Conservation (phyloP, 2,888 invertebrate genomes). For the Cylindroiulus punctatus region DNA sequence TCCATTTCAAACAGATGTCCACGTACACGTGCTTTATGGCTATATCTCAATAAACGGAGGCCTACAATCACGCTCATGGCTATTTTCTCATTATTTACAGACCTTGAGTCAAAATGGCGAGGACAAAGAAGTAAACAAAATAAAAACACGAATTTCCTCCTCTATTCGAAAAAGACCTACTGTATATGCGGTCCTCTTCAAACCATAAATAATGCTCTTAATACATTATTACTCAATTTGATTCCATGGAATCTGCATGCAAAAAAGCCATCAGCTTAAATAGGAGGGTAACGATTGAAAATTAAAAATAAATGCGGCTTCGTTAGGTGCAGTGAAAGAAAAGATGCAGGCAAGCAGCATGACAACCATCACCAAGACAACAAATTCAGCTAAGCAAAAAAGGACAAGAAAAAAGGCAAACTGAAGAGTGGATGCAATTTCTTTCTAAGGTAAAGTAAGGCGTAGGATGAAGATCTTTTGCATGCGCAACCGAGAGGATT, state of each 20-base stretch:
- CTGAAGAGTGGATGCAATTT: slow-evolving; percentile 29
- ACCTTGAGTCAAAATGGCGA: neutral
- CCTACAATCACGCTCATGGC: neutral
- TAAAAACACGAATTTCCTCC: neutral
- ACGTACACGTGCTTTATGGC: too few relatives aligned
- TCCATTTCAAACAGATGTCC: too few relatives aligned
- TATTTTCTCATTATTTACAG: slow-evolving; percentile 7
- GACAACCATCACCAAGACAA: slow-evolving; percentile 44
- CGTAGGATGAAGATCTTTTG: slow-evolving; percentile 33
- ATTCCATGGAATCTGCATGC: neutral
- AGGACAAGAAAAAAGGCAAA: neutral
- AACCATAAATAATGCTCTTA: slow-evolving; percentile 22
- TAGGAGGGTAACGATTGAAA: neutral
- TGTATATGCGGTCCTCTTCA: neutral
- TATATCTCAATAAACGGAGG: neutral
- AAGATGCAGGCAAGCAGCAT: slow-evolving; percentile 36
- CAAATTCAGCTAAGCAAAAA: slow-evolving; percentile 34
- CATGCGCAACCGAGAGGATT: slow-evolving; percentile 11
- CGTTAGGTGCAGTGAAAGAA: slow-evolving; percentile 30
- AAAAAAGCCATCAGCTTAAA: slow-evolving; percentile 25
- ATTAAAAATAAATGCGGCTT: slow-evolving; percentile 35
- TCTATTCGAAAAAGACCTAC: neutral
- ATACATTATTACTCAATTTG: slow-evolving; percentile 33
- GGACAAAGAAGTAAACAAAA: neutral
- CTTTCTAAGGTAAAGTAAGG: neutral